Evolutionary conservation across 2,113 vertebrate genomes (phyloP), one percentile per base, ranked within the genome.

Genomic region (Entosphenus tridentatus): DNA sequence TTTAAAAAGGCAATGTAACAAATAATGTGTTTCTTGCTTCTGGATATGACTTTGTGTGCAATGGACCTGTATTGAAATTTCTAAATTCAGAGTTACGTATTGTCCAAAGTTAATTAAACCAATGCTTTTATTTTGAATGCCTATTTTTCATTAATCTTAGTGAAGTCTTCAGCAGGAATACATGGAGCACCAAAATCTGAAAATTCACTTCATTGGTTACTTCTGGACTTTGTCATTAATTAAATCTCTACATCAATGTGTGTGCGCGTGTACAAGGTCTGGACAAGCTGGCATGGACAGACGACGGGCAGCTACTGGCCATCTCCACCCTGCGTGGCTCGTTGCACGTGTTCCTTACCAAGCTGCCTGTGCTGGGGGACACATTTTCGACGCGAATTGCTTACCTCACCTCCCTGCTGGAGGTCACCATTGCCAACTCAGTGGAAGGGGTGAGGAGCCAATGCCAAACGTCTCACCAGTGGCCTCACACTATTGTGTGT

Each of bases 281-380:
- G 74, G 86, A 87, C 76, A 82, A 86, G 67, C 77, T 98, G 71
- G 84, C 81, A 73, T 98, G 93, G 93, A 95, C 92, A 65, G 93
- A 96, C 62, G 93, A 98, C 18, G 93, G 93, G 2, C 92, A 96
- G 75, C 74, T 98, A 72, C 75, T 98, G 77, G 90, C 89, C 1
- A 73, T 96, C 57, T 96, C 92, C 68, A 92, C 87, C 54, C 84
- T 82, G 72, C 83, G 76, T 73, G 92, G 89, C 70, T 82, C 85
- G 0, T 81, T 98, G 12, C 88, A 93, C 2, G 85, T 95, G 62
- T 96, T 93, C 78, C 77, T 98, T 73, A 95, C 92, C 74, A 90
- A 89, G 71, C 83, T 98, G 72, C 93, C 93, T 56, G 80, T 96
- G 67, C 83, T 98, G 8, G 92, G 93, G 39, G 82, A 83, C 69